Evolutionary conservation across 1,140 invertebrate genomes (phyloP), one percentile per base, ranked within the genome.

Genomic region (Eriocheir sinensis): DNA sequence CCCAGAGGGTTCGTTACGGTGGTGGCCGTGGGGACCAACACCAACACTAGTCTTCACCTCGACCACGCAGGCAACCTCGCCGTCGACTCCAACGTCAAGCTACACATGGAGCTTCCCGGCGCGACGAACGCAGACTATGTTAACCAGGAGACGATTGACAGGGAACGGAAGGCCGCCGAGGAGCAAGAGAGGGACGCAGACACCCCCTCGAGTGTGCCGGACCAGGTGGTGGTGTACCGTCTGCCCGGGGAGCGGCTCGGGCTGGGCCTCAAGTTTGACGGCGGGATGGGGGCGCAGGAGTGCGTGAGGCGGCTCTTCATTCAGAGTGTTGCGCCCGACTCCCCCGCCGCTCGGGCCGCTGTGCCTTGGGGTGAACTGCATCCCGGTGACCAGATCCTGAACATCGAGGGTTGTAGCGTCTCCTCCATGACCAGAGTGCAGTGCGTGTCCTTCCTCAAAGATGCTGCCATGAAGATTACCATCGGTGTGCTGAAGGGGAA

Each of bases 191-290:
- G 4, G 32, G n/a, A 85, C 21, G n/a, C 30, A 3, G 88, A 89
- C 79, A 72, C 32, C 27, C 30, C 21, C 48, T 72, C 94, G 4
- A 92, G n/a, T 12, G 93, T 96, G 30, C 95, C 95, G 0, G 96
- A 96, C 36, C 93, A 96, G 91, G 98, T 99, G 30, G 97, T 98
- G 53, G 98, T 99, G 15, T 98, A 98, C 96, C 97, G 99, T 92
- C 97, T 99, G 91, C 98, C 98, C 0, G 99, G 98, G 0, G 99
- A 99, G 96, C 97, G 98, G 79, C 97, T 99, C 0, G 99, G 99
- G 0, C 98, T 99, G 96, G 98, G 98, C 0, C 97, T 99, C 0
- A 98, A 99, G 96, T 99, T 99, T 96, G 98, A 99, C 96, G 98
- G 98, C 48, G 98, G 98, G 3, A 98, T 98, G 36, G 96, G 96